Conservation (phyloP, 2,797 vertebrate genomes). For the Picus viridis region DNA sequence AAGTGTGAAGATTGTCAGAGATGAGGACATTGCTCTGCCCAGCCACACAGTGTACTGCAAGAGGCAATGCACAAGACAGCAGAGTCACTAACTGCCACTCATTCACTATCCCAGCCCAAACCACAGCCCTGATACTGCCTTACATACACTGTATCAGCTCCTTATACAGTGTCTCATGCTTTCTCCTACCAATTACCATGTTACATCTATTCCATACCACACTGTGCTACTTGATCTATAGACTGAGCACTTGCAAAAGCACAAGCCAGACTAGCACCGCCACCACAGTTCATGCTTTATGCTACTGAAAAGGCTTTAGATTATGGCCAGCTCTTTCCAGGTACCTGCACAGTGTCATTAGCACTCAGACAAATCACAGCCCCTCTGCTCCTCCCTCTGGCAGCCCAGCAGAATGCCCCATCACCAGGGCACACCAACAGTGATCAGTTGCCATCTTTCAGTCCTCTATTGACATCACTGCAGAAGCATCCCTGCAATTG, state of each 20-base stretch:
- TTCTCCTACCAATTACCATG: not conserved
- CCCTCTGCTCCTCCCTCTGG: not conserved
- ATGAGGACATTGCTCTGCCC: not conserved
- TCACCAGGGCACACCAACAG: fast-evolving
- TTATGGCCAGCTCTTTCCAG: not conserved
- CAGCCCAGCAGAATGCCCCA: not conserved
- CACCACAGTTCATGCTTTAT: not conserved
- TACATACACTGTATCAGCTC: fast-evolving
- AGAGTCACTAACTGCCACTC: too few relatives aligned
- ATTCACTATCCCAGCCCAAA: not conserved
- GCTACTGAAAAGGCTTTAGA: not conserved
- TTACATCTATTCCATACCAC: not conserved
- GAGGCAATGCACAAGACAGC: not conserved
- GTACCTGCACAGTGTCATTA: not conserved
- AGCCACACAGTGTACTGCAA: fast-evolving
- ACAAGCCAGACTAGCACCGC: not conserved
- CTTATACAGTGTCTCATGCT: not conserved
- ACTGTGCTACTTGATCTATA: not conserved
- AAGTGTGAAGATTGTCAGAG: not conserved
- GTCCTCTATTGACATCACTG: not conserved
- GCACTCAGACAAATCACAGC: not conserved
- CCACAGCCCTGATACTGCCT: not conserved
- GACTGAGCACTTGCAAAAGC: not conserved
- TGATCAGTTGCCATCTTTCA: not conserved
- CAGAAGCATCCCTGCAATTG: not conserved